Evolutionary conservation across 2,888 invertebrate species (phyloP).

Genomic region (Allacma fusca): DNA sequence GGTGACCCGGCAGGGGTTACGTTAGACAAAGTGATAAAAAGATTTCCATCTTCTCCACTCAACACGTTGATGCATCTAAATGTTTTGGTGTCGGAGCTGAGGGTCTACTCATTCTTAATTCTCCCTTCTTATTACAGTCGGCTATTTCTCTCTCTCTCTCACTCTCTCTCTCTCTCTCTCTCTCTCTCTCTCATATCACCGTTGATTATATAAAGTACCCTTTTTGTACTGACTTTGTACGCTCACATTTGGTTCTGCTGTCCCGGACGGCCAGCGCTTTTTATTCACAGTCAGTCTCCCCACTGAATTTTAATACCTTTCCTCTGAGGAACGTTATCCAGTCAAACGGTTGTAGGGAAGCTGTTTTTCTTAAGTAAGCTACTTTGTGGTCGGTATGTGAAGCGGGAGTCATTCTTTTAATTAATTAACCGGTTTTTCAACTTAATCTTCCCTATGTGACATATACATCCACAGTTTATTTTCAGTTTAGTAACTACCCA

Average conservation of each 20-base stretch:
- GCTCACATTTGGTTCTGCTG: too few relatives aligned
- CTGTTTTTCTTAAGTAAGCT: too few relatives aligned
- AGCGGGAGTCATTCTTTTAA: constrained; percentile 3
- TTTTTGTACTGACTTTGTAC: too few relatives aligned
- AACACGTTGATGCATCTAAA: background rate
- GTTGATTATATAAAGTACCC: background rate
- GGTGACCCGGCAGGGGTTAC: constrained; percentile 36
- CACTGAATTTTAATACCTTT: too few relatives aligned
- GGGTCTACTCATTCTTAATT: background rate
- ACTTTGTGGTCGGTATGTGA: too few relatives aligned
- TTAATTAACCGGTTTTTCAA: constrained; percentile 39
- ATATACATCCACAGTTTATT: background rate
- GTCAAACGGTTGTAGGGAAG: too few relatives aligned
- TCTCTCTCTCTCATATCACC: background rate
- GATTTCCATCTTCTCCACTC: constrained; percentile 9
- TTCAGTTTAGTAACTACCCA: too few relatives aligned
- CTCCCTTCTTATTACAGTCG: background rate
- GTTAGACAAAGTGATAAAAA: constrained; percentile 33
- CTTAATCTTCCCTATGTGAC: background rate
- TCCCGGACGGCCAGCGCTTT: too few relatives aligned
- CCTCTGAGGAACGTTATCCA: too few relatives aligned
- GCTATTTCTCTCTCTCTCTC: background rate
- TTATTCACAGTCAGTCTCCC: too few relatives aligned
- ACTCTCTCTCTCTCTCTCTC: too few relatives aligned
- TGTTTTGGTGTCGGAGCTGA: too few relatives aligned